These are phyloP conservation scores for Timandra comae DNA, from an alignment of 2,888 invertebrate genomes.

Conservation along the genomic window DNA sequence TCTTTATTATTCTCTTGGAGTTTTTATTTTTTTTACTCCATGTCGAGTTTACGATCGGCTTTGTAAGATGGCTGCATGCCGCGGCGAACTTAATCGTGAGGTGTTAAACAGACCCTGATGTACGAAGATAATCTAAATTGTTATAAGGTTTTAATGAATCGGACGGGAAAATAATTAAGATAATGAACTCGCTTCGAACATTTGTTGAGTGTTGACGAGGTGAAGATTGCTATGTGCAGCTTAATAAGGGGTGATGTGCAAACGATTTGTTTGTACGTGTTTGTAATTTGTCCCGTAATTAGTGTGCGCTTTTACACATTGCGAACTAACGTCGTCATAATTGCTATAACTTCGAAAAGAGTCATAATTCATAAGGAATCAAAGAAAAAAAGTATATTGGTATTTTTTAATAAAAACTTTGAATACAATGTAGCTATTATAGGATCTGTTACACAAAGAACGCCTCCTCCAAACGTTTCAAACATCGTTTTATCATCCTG, in stretches of 20 bases:
- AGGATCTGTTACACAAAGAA: too few relatives aligned
- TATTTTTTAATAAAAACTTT: too few relatives aligned
- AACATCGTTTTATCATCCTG: too few relatives aligned
- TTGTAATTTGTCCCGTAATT: background rate
- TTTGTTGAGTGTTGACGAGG: slow-evolving; percentile 28
- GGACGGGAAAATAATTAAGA: slow-evolving; percentile 55
- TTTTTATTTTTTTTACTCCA: slow-evolving; percentile 42
- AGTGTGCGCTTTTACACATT: slow-evolving; percentile 3
- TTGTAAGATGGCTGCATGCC: slow-evolving; percentile 41
- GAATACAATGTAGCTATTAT: too few relatives aligned
- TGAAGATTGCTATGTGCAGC: slow-evolving; percentile 2
- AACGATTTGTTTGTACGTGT: slow-evolving; percentile 6
- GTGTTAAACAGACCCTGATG: slow-evolving; percentile 57
- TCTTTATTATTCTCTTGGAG: slow-evolving; percentile 53
- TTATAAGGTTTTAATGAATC: slow-evolving; percentile 51
- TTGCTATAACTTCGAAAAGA: too few relatives aligned
- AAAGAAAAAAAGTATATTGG: too few relatives aligned
- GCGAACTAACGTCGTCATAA: too few relatives aligned
- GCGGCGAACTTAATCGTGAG: slow-evolving; percentile 43
- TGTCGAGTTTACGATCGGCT: slow-evolving; percentile 58
- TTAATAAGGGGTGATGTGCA: background rate
- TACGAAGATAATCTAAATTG: slow-evolving; percentile 51
- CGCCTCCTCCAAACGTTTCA: too few relatives aligned
- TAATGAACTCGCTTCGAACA: slow-evolving; percentile 39
- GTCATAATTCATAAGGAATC: too few relatives aligned